Percentiles rank a stretch among this genome's conserved stretches.
Conservation (phyloP, 2,797 vertebrate genomes). For the Buceros bicornis region DNA sequence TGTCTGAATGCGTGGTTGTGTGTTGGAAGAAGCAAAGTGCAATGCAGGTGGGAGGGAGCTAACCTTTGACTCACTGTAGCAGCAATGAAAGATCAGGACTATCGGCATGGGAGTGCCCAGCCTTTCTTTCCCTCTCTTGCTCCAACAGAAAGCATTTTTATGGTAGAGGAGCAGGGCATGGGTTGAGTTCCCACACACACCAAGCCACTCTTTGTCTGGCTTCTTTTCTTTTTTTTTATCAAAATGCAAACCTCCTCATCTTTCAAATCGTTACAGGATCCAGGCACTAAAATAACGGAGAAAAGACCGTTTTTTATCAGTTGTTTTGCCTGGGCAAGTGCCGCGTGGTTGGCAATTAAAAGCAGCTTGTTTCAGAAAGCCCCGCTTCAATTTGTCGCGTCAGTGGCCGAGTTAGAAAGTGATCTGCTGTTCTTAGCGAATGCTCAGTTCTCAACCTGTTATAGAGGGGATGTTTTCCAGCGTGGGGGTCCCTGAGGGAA, state of each 20-base stretch:
- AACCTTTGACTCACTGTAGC: slow-evolving; percentile 56
- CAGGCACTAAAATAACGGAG: neutral
- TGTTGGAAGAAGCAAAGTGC: slow-evolving; percentile 34
- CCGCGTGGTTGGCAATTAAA: slow-evolving; percentile 28
- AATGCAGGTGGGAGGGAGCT: slow-evolving; percentile 51
- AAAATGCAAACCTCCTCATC: slow-evolving; percentile 35
- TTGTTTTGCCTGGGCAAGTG: slow-evolving; percentile 4
- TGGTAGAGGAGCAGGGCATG: slow-evolving; percentile 29
- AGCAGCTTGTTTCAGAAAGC: slow-evolving; percentile 39
- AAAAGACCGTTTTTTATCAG: neutral
- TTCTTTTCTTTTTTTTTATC: neutral
- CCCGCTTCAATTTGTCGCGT: slow-evolving; percentile 39
- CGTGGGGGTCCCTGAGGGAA: neutral
- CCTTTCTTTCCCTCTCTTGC: slow-evolving; percentile 57
- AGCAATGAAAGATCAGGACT: slow-evolving; percentile 41
- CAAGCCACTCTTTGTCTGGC: slow-evolving; percentile 1
- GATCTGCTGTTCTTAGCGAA: slow-evolving; percentile 49
- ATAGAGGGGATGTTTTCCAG: slow-evolving; percentile 56
- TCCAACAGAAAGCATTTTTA: slow-evolving; percentile 51
- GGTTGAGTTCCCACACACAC: slow-evolving; percentile 42
- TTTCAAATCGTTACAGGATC: slow-evolving; percentile 42
- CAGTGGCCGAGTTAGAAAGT: slow-evolving; percentile 35
- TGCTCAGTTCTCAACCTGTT: slow-evolving; percentile 13
- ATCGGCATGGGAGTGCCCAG: slow-evolving; percentile 54
- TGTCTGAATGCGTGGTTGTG: slow-evolving; percentile 44